Evolutionary conservation across 1,140 invertebrate species (phyloP).

Genomic region (Tenebrio molitor): DNA sequence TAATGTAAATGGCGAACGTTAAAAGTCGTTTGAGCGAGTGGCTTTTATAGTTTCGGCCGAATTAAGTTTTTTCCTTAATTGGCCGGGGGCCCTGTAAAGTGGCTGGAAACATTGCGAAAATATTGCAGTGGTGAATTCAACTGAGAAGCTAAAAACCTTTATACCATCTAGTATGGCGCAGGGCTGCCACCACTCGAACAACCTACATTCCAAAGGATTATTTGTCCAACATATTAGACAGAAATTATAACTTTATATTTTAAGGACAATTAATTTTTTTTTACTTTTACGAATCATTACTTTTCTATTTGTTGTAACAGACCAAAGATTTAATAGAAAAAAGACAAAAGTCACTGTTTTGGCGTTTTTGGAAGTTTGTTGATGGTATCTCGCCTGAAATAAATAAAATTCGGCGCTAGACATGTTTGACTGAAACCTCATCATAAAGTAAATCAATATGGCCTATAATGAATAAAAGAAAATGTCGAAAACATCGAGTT

Average conservation of each 20-base stretch:
- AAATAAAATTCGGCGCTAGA: not conserved
- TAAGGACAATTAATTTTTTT: no score
- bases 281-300: no score
- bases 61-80: conserved; percentile 17
- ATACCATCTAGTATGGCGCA: no score
- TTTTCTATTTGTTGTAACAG: no score
- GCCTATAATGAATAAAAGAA: not conserved
- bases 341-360: no score
- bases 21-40: conserved; percentile 8
- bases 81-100: not conserved
- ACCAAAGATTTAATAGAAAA: no score
- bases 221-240: no score
- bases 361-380: not conserved
- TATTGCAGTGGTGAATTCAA: not conserved
- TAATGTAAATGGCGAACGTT: conserved; percentile 17
- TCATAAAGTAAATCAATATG: not conserved
- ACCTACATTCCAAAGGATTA: no score
- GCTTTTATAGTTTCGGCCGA: conserved; percentile 16
- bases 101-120: not conserved
- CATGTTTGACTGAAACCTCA: not conserved
- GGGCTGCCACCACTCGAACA: no score
- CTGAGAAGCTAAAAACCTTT: not conserved
- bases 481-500: conserved; percentile 6
- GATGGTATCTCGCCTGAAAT: not conserved
- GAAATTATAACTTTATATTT: no score